A percentile compares a stretch with the other conserved stretches of the same genome.
These are phyloP conservation scores for Neopipo cinnamomea DNA, from an alignment of 2,113 vertebrate genomes.

Conservation along the genomic window DNA sequence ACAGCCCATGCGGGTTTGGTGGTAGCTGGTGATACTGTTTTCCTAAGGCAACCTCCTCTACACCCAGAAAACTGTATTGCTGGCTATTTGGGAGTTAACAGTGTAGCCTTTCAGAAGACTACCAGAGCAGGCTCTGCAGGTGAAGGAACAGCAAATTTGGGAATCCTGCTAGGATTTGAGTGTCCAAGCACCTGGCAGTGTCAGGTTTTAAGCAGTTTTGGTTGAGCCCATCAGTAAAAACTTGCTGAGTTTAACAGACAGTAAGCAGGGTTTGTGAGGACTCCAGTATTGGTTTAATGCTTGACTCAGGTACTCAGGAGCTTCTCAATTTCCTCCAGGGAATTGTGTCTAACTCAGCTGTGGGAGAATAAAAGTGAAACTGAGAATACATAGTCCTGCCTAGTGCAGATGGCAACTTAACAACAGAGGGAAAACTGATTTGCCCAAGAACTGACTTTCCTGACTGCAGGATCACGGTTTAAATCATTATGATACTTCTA, in stretches of 20 bases:
- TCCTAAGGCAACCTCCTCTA: neutral
- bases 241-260: neutral
- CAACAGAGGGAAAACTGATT: neutral
- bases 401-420: neutral
- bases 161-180: neutral
- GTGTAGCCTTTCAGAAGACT: neutral
- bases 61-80: neutral
- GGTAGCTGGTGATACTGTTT: neutral
- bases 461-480: neutral
- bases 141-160: neutral
- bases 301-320: neutral
- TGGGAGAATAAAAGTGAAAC: slow-evolving; percentile 47
- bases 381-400: neutral
- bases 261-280: neutral
- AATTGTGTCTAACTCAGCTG: slow-evolving; percentile 25
- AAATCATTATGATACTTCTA: neutral
- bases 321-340: neutral
- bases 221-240: neutral
- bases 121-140: neutral
- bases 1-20: neutral
- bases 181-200: neutral
- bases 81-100: neutral
- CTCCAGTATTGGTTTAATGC: neutral
- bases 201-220: neutral
- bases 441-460: neutral